Conservation (phyloP, 2,113 vertebrate genomes). For the Abramis brama region DNA sequence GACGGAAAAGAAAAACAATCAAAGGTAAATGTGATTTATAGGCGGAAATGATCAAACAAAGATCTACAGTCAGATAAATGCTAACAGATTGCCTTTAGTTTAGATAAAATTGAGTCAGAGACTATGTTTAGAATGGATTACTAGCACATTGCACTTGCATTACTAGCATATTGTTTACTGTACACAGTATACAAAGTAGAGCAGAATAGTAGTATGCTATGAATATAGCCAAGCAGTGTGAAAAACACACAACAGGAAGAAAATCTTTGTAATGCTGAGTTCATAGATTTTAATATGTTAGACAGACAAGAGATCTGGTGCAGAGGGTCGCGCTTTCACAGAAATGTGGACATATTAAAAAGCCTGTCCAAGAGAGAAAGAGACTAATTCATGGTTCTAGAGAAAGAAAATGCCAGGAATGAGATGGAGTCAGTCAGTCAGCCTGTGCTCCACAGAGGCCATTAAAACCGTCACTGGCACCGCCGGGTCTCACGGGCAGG, state of each 20-base stretch:
- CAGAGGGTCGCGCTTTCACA: slow-evolving; percentile 3
- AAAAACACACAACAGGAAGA: background rate
- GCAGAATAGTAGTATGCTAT: background rate
- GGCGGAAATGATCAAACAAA: background rate
- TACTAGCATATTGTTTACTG: too few relatives aligned
- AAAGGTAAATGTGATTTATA: background rate
- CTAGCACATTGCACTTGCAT: too few relatives aligned
- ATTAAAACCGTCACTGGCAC: slow-evolving; percentile 32
- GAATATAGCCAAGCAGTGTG: background rate
- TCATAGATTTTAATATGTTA: background rate
- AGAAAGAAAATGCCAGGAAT: slow-evolving; percentile 2
- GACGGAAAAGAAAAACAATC: background rate
- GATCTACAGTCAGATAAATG: background rate
- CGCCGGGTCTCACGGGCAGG: background rate
- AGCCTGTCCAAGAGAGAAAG: background rate
- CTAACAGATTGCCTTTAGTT: slow-evolving; percentile 12
- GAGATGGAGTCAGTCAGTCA: slow-evolving; percentile 17
- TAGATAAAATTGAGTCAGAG: background rate
- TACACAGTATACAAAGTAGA: background rate
- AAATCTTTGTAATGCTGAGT: background rate
- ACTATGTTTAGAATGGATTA: background rate
- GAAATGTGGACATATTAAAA: background rate
- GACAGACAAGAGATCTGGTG: background rate
- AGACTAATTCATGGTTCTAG: background rate
- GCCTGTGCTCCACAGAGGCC: slow-evolving; percentile 28